These are phyloP conservation scores for Brachypteracias leptosomus DNA, from an alignment of 2,113 vertebrate species.

Conservation along the genomic window DNA sequence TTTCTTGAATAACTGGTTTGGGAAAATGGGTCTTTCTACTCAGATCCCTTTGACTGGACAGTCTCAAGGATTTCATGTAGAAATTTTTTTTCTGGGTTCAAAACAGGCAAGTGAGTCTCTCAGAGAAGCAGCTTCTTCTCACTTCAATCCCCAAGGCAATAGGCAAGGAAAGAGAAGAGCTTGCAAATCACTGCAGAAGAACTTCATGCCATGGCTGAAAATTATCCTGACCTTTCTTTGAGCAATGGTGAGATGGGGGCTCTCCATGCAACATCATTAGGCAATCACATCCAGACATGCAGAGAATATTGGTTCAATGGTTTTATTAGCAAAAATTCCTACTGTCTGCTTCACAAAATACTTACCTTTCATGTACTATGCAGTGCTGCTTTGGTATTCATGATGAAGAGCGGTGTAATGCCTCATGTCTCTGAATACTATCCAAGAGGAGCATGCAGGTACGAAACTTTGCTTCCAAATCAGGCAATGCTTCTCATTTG, in stretches of 20 bases:
- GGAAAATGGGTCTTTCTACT: not conserved
- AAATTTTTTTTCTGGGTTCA: not conserved
- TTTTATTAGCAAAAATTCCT: slow-evolving; percentile 25
- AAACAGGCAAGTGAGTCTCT: not conserved
- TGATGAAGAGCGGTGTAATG: not conserved
- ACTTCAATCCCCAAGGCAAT: not conserved
- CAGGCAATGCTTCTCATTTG: not conserved
- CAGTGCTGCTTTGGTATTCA: not conserved
- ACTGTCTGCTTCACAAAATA: slow-evolving; percentile 2
- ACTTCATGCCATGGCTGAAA: not conserved
- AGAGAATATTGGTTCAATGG: not conserved
- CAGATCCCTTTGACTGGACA: not conserved
- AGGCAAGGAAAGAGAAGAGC: not conserved
- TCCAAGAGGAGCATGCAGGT: not conserved
- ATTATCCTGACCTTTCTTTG: not conserved
- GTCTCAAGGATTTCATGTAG: not conserved
- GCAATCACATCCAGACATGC: not conserved
- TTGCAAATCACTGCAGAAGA: not conserved
- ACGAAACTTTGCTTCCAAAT: not conserved
- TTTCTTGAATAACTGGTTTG: not conserved
- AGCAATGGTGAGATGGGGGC: not conserved
- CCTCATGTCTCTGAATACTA: not conserved
- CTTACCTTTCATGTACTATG: not conserved
- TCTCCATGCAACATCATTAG: not conserved
- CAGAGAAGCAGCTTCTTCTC: not conserved